A percentile compares a stretch with the other conserved stretches of the same genome.
phyloP scores from a whole-genome alignment of 1,140 invertebrate species.

The Daktulosphaira vitifoliae region DNA sequence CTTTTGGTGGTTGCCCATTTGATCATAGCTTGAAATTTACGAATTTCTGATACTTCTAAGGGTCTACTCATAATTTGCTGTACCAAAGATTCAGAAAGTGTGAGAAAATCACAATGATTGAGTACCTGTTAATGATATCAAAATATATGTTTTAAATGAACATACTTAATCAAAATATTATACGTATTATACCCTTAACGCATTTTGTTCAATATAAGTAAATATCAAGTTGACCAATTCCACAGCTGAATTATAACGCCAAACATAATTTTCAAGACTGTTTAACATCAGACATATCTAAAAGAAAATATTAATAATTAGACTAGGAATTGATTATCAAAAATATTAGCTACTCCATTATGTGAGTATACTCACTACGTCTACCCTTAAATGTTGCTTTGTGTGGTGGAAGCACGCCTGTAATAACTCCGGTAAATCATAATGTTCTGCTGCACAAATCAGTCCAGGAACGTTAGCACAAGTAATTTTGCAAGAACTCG shows the following conservation, averaged over 20 bases:
- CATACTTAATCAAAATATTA: not conserved
- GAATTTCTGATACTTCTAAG: conserved; percentile 77
- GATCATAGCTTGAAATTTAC: conserved; percentile 89
- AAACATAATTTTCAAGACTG: conserved; percentile 88
- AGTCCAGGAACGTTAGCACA: conserved; percentile 86
- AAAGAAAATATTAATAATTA: conserved; percentile 37
- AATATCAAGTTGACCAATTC: conserved; percentile 91
- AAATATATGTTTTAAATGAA: not conserved
- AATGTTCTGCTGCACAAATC: conserved; percentile 88
- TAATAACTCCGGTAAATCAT: conserved; percentile 81
- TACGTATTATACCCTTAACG: conserved; percentile 49
- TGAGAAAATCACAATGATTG: conserved; percentile 70
- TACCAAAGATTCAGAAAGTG: conserved; percentile 86
- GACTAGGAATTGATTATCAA: no score
- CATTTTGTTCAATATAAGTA: conserved; percentile 77
- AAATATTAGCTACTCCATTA: no score
- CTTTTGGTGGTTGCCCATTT: conserved; percentile 79
- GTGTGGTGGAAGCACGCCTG: conserved; percentile 93
- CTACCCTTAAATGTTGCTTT: conserved; percentile 83
- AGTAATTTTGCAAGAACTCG: conserved; percentile 80
- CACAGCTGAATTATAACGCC: conserved; percentile 87
- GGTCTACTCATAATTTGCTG: conserved; percentile 70
- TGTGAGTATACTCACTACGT: conserved; percentile 57
- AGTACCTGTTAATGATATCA: conserved; percentile 55
- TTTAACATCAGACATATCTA: conserved; percentile 84